Base-by-base conservation (phyloP, 2,888 invertebrate species). In the Micoletzkya japonica region DNA sequence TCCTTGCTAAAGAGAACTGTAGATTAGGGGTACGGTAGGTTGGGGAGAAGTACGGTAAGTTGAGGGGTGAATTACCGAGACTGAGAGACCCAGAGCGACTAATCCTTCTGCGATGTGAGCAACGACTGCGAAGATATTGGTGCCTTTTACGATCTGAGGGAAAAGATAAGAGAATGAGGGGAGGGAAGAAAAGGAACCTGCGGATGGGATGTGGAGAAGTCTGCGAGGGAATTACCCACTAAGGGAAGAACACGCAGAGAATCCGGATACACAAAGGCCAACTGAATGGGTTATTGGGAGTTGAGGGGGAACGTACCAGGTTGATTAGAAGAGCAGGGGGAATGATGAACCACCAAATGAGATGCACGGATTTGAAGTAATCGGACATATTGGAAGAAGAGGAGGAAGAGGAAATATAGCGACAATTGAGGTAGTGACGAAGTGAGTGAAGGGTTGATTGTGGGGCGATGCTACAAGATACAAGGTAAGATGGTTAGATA, bases 31-130 rank as follows among this genome's bases (percentile, higher is more conserved):
- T n/a, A n/a, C n/a, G n/a, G n/a, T n/a, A n/a, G 49, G 20, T 44
- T 44, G 14, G 14, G 14, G 14, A 14, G n/a, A n/a, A n/a, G n/a
- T n/a, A n/a, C n/a, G n/a, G n/a, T n/a, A n/a, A 56, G 20, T n/a
- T 56, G n/a, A 56, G 14, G 26, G n/a, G n/a, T n/a, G n/a, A 34
- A 4, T 50, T 7, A 66, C 64, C 1, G 52, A 36, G 28, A 54
- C 74, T 61, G 81, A 82, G 17, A 83, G 68, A 39, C 75, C 72
- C 24, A 82, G 74, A 7, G 82, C 80, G 58, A 71, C 75, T 1
- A 77, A 68, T 36, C 79, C 84, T 64, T 84, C 84, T 10, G 72
- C 76, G 26, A 78, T 36, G 71, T 84, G 84, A 1, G 80, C 80
- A 10, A 76, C 68, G 24, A 79, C 67, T 20, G 82, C 82, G 50